phyloP scores from a whole-genome alignment of 2,888 invertebrate genomes.

The Drosophila parthenogenetica region DNA sequence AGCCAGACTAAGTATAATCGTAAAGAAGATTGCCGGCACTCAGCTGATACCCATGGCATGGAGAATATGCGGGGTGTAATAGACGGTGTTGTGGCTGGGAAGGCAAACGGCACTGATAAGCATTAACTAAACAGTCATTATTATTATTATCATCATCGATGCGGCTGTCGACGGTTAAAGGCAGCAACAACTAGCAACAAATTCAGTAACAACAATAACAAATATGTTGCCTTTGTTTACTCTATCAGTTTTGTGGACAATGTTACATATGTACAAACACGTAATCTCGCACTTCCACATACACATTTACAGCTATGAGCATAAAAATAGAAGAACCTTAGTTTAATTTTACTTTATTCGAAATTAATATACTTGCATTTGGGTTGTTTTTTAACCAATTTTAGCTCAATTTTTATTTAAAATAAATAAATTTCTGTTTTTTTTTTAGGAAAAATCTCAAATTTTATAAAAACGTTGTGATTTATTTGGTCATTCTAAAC shows the following conservation, averaged over 20 bases:
- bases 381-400: no score
- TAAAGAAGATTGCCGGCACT: constrained; percentile 40
- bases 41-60: constrained; percentile 37
- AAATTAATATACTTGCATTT: no score
- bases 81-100: not conserved
- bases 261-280: not conserved
- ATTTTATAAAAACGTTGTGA: no score
- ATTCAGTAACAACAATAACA: constrained; percentile 3
- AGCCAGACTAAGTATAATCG: constrained; percentile 42
- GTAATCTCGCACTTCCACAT: no score
- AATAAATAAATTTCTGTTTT: no score
- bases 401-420: no score
- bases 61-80: not conserved
- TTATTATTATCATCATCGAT: constrained; percentile 23
- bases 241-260: constrained; percentile 35
- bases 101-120: constrained; percentile 42
- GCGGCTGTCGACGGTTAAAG: constrained; percentile 32
- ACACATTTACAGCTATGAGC: no score
- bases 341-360: no score
- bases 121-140: constrained; percentile 57
- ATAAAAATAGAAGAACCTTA: no score
- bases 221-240: constrained; percentile 54
- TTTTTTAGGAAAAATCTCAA: no score
- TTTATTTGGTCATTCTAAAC: no score
- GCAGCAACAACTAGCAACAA: constrained; percentile 28